Base-by-base conservation (phyloP, 2,888 invertebrate genomes). In the Brachyopa scutellaris region DNA sequence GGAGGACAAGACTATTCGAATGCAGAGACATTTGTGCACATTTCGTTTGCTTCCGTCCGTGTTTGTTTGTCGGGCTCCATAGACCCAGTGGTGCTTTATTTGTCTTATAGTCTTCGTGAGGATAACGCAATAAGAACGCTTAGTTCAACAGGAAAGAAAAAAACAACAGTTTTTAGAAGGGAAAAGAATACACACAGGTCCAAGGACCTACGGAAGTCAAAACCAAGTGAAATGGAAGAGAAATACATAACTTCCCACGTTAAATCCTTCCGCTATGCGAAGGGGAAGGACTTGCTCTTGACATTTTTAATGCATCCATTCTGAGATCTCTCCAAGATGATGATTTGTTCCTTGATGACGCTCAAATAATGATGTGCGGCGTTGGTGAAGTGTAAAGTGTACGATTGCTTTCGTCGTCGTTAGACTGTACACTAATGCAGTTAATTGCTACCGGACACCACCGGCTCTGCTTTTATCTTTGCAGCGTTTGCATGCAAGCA, bases 381-480 rank as follows among this genome's bases (percentile, higher is more conserved):
- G 49, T 9, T 59, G 21, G 19, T 26, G 47, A 26, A 21, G 61
- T 38, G 3, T 26, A 49, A n/a, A n/a, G n/a, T n/a, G n/a, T n/a
- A n/a, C n/a, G n/a, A n/a, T n/a, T n/a, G n/a, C n/a, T n/a, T 53
- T 29, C 15, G 57, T 47, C 38, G 45, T 33, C 33, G 26, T 11
- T 59, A 70, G 42, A 57, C 77, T 64, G 40, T 57, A 57, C 33
- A 33, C 70, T 59, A 64, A 66, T 66, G 53, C 51, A 72, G 64
- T 72, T 72, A 72, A 72, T 72, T 78, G 72, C 55, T 66, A 74
- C 67, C 59, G 51, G 40, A 59, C 66, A 67, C 67, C 33, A 57
- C 19, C 13, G n/a, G 21, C 21, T 21, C 8, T 62, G 2, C 9
- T 13, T 36, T 21, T 36, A 13, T 36, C 8, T 15, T 29, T 15